Evolutionary conservation across 2,113 vertebrate species (phyloP).

Genomic region (Neolamprologus caudopunctatus): DNA sequence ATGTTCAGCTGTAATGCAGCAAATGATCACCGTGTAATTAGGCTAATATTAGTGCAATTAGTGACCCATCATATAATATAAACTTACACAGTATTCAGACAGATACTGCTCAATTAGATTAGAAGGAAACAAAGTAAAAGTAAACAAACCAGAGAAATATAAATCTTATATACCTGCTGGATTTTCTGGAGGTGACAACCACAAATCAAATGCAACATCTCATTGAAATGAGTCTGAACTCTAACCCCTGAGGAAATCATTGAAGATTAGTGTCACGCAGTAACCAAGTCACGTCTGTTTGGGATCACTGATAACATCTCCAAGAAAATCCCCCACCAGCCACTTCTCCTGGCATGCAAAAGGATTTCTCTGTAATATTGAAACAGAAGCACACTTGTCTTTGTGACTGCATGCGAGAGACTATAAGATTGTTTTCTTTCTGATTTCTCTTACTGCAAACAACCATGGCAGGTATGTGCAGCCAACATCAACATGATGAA

Average conservation of each 20-base stretch:
- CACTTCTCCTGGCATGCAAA: neutral
- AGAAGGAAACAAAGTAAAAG: neutral
- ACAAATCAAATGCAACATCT: neutral
- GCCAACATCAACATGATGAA: slow-evolving; percentile 8
- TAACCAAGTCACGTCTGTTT: neutral
- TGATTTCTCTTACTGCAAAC: neutral
- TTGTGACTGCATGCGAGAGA: neutral
- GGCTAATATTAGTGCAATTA: neutral
- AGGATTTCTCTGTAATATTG: neutral
- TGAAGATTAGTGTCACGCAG: slow-evolving; percentile 8
- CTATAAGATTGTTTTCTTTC: neutral
- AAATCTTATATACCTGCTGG: neutral
- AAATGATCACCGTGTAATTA: neutral
- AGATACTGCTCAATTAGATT: neutral
- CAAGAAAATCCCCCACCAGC: neutral
- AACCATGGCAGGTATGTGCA: neutral
- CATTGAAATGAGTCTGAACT: neutral
- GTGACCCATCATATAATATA: neutral
- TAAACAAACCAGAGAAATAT: neutral
- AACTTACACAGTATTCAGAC: neutral
- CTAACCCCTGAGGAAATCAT: neutral
- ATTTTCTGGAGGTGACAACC: neutral
- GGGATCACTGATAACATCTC: neutral
- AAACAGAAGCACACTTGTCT: neutral
- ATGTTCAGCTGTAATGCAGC: neutral